Base-by-base conservation (phyloP, 1,140 invertebrate genomes). In the Chironomus striatipennis region DNA sequence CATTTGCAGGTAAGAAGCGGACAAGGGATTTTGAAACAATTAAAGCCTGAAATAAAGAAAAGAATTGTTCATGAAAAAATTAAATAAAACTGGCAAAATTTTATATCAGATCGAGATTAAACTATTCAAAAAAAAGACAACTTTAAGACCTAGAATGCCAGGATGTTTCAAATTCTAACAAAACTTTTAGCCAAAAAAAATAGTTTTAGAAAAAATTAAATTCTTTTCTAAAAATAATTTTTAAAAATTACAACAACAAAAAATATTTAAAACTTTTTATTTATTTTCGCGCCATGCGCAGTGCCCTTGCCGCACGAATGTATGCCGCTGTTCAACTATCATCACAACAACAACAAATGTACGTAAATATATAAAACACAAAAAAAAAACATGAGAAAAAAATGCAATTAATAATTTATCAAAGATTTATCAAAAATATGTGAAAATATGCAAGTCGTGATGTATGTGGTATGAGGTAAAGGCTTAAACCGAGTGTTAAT, bases 301-400 rank as follows among this genome's bases (percentile, higher is more conserved):
- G 92, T 93, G 93, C 92, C 91, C 92, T 95, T 90, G 92, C 92
- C 90, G 91, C 92, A 88, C 92, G 93, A 91, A 93, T 95, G 92
- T 91, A 92, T 88, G 91, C 91, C 87, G 91, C 91, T 87, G 90
- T 91, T 86, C 90, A 93, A 86, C 90, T 91, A 85, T 90, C 91
- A 85, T 91, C 91, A 85, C 91, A 93, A 87, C 90, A 91, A 86
- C 90, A 91, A 89, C 90, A 91, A 87, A 93, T 93, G 92, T 94
- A 94, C 88, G 93, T 93, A 86, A 76, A 74, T 42, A 43, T 43
- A 64, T n/a, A n/a, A n/a, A 67, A 9, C 21, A 43, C 12, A 42
- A 73, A 73, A 75, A 17, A 86, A 76, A 74, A 42, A 43, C 20
- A 64, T 2, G 5, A 34, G 42, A 9, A 73, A 75, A 17, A 42